Percentiles rank a stretch among this genome's conserved stretches.
These are phyloP conservation scores for Troides helena DNA, from an alignment of 2,888 invertebrate genomes.

Conservation along the genomic window DNA sequence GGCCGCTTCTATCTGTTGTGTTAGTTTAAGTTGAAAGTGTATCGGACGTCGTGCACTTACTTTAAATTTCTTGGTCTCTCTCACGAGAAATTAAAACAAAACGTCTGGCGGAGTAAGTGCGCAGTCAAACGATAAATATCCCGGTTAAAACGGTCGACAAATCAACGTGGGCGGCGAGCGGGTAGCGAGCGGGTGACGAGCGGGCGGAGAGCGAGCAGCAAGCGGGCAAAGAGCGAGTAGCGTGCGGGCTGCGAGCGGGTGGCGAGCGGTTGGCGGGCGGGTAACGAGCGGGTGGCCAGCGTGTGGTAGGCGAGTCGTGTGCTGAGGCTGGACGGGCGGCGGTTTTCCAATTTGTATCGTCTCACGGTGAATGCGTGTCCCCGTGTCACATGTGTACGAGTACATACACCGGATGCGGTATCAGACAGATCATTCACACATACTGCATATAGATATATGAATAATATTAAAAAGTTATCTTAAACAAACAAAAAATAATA, in stretches of 20 bases:
- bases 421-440: neutral
- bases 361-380: slow-evolving; percentile 57
- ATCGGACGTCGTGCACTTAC: slow-evolving; percentile 9
- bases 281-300: slow-evolving; percentile 35
- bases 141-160: slow-evolving; percentile 53
- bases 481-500: no score
- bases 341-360: slow-evolving; percentile 64
- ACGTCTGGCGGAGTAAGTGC: slow-evolving; percentile 7
- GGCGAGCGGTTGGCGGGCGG: no score
- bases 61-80: slow-evolving; percentile 15
- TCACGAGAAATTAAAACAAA: slow-evolving; percentile 25
- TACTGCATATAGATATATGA: no score
- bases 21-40: neutral
- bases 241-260: neutral
- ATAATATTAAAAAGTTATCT: no score
- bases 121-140: slow-evolving; percentile 30
- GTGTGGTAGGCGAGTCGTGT: no score
- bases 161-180: slow-evolving; percentile 57
- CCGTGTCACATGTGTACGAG: slow-evolving; percentile 35
- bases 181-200: no score
- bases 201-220: no score
- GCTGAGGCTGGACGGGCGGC: neutral
- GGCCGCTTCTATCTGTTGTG: no score
- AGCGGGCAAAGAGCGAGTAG: no score
- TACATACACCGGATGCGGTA: slow-evolving; percentile 16